A percentile compares a stretch with the other conserved stretches of the same genome.
These are phyloP conservation scores for Macaria notata DNA, from an alignment of 2,888 invertebrate genomes.

Conservation along the genomic window DNA sequence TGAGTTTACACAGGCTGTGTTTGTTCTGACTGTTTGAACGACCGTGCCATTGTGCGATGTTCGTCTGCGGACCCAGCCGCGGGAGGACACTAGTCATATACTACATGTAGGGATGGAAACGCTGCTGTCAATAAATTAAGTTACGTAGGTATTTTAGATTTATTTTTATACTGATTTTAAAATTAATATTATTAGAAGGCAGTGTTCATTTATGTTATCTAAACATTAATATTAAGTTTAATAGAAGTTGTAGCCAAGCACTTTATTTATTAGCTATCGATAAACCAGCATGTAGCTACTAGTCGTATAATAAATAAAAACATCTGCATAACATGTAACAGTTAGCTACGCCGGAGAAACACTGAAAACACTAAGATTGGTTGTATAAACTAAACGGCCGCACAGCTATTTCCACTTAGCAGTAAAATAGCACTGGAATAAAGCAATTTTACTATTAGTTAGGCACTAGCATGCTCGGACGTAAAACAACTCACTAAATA, in stretches of 20 bases:
- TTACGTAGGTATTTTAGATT: background rate
- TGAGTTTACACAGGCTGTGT: constrained; percentile 58
- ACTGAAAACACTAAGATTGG: constrained; percentile 16
- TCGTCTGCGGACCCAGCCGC: constrained; percentile 3
- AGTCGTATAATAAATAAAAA: constrained; percentile 5
- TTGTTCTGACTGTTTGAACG: constrained; percentile 58
- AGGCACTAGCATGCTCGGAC: constrained; percentile 24
- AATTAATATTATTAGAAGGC: too few species aligned
- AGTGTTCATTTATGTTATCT: too few species aligned
- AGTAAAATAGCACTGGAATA: constrained; percentile 20
- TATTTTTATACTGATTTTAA: too few species aligned
- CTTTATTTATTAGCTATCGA: too few species aligned
- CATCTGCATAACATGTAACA: constrained; percentile 8
- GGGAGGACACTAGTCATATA: background rate
- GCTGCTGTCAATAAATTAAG: too few species aligned
- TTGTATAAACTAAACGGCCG: constrained; percentile 16
- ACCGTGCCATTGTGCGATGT: constrained; percentile 56
- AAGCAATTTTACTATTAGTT: constrained; percentile 21
- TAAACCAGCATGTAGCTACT: background rate
- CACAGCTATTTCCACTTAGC: constrained; percentile 23
- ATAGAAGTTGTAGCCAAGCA: too few species aligned
- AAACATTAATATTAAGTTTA: too few species aligned
- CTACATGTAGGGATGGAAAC: too few species aligned
- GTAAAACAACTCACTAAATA: constrained; percentile 33
- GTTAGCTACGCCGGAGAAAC: constrained; percentile 11